Evolutionary conservation across 2,888 invertebrate genomes (phyloP), one percentile per base, ranked within the genome.

Genomic region (Linnaemya tessellans): DNA sequence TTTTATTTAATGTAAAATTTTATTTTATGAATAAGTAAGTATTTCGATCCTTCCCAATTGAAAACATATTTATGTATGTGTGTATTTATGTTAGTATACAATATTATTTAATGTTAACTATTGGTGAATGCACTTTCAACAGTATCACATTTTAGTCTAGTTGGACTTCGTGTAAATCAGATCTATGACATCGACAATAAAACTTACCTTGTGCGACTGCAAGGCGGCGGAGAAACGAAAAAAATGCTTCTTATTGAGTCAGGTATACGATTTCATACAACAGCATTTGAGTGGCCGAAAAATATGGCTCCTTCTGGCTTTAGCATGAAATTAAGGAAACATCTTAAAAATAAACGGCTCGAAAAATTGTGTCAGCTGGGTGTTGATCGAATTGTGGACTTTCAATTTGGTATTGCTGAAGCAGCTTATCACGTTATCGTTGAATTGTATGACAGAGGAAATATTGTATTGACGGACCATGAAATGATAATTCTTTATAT

Each of bases 281-380:
- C 99, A 13, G 96, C 95, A 51, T 99, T 98, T 93, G 99, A 99
- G 91, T 99, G 99, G 99, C 99, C 99, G 0, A 99, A 99, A 93
- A 98, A 98, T 94, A 94, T 96, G 54, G 97, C 97, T 8, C 99
- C 98, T 0, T 98, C 98, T 0, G 98, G 98, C 1, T 99, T 99
- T 91, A 97, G 98, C 86, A 99, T 99, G 99, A 99, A 99, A 94
- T 94, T 99, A 91, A 94, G 99, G 71, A 99, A 99, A 93, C 99
- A 99, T 93, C 93, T 99, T 56, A 97, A 97, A 91, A 98, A 99
- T 92, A 98, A 99, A 91, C 95, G 99, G 4, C 93, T 99, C 2
- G 99, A 99, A 93, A 94, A 94, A 65, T 93, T 99, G 0, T 93
- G 93, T 3, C 99, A 99, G 93, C 92, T 99, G 0, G 99, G 99